These are phyloP conservation scores for Datnioides undecimradiatus DNA, from an alignment of 2,113 vertebrate genomes.

Conservation along the genomic window DNA sequence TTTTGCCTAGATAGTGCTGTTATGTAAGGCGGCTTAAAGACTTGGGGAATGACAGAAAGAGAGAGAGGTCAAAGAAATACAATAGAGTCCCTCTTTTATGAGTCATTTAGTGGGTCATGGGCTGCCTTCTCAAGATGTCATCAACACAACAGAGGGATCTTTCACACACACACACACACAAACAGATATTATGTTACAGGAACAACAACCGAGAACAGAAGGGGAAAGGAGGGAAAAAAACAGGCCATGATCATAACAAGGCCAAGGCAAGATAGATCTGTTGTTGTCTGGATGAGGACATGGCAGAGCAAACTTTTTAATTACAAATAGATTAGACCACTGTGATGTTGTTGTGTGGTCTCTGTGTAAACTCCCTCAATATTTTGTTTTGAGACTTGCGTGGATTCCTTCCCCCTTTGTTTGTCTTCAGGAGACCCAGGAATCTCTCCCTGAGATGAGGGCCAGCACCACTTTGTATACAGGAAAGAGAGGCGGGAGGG, in stretches of 20 bases:
- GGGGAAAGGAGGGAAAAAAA: constrained; percentile 46
- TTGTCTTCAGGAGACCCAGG: constrained; percentile 75
- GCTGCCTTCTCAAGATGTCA: constrained; percentile 63
- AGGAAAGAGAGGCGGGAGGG: constrained; percentile 11
- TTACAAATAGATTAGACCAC: constrained; percentile 82
- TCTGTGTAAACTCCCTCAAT: constrained; percentile 80
- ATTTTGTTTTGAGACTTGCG: constrained; percentile 80
- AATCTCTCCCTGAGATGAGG: constrained; percentile 63
- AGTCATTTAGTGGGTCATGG: constrained; percentile 59
- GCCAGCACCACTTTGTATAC: constrained; percentile 64
- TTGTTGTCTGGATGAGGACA: constrained; percentile 76
- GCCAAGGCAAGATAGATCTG: constrained; percentile 72
- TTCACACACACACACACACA: constrained; percentile 56
- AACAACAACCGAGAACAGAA: constrained; percentile 71
- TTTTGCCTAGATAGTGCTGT: constrained; percentile 19
- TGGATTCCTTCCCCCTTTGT: constrained; percentile 78
- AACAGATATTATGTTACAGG: constrained; percentile 76
- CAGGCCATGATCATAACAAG: constrained; percentile 67
- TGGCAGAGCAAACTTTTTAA: constrained; percentile 76
- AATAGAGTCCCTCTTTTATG: constrained; percentile 54
- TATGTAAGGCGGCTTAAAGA: constrained; percentile 44
- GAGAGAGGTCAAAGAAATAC: constrained; percentile 49
- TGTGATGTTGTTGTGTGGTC: constrained; percentile 85
- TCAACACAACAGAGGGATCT: constrained; percentile 61
- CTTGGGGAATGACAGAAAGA: constrained; percentile 9